These are phyloP conservation scores for Prochilodus magdalenae DNA, from an alignment of 2,113 vertebrate genomes.

Conservation along the genomic window DNA sequence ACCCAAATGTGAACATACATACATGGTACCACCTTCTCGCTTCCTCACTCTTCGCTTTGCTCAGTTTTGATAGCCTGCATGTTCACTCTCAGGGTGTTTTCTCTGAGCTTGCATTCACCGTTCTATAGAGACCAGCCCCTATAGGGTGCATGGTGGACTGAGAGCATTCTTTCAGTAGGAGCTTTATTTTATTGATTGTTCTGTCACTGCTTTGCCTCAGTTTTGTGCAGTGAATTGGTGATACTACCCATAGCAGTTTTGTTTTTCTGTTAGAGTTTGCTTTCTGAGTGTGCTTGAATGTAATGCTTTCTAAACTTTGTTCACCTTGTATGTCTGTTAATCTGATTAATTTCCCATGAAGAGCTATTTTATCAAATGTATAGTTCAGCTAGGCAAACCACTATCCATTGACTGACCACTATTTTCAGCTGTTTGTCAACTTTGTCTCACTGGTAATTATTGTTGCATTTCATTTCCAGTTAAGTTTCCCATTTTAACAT, in stretches of 20 bases:
- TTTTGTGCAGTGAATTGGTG: not conserved
- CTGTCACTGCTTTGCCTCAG: conserved; percentile 4
- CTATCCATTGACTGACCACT: no score
- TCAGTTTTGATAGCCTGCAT: not conserved
- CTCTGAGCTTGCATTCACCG: not conserved
- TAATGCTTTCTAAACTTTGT: not conserved
- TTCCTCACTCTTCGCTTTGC: not conserved
- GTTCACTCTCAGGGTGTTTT: not conserved
- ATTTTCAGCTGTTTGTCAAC: no score
- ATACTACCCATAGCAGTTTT: not conserved
- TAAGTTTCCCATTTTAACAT: not conserved
- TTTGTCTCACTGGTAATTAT: no score
- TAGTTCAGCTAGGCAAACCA: not conserved
- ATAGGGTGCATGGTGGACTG: not conserved
- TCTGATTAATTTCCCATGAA: not conserved
- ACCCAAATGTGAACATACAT: no score
- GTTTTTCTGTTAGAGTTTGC: not conserved
- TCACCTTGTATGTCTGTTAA: not conserved
- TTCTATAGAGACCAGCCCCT: not conserved
- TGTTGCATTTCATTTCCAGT: not conserved
- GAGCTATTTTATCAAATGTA: not conserved
- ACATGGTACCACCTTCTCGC: no score
- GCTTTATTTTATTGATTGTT: not conserved
- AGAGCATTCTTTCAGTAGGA: conserved; percentile 15
- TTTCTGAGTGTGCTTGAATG: not conserved